A percentile compares a stretch with the other conserved stretches of the same genome.
Evolutionary conservation across 1,140 invertebrate genomes (phyloP).

Genomic region (Lamellibrachia luymesi): DNA sequence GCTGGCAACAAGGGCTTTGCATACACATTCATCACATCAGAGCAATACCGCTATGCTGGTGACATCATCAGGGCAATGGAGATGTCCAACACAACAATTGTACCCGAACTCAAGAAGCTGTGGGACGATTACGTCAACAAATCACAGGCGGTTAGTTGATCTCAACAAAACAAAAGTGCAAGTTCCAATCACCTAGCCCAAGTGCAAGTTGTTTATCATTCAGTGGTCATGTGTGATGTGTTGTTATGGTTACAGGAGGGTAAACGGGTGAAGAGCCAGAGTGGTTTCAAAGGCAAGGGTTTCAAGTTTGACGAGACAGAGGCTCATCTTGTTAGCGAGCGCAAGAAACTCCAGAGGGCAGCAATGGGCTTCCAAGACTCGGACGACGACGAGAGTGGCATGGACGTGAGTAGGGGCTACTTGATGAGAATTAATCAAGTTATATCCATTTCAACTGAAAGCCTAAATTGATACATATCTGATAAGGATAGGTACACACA

Average conservation of each 20-base stretch:
- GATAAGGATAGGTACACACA: too few species aligned
- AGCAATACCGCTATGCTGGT: conserved; percentile 89
- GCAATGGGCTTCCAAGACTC: conserved; percentile 92
- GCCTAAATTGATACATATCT: too few species aligned
- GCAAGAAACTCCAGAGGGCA: conserved; percentile 95
- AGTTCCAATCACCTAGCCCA: too few species aligned
- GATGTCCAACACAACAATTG: conserved; percentile 73
- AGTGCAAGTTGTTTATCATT: too few species aligned
- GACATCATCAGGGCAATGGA: conserved; percentile 91
- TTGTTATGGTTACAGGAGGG: conserved; percentile 61
- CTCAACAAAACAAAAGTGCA: not conserved
- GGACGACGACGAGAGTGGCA: conserved; percentile 96
- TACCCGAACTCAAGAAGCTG: conserved; percentile 73
- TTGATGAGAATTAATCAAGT: not conserved
- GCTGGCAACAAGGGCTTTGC: conserved; percentile 96
- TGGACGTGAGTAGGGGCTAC: conserved; percentile 63
- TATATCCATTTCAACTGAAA: too few species aligned
- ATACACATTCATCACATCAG: conserved; percentile 94
- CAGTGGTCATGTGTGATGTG: not conserved
- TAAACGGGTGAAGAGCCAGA: conserved; percentile 87
- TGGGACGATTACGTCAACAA: conserved; percentile 87
- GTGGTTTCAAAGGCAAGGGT: conserved; percentile 93
- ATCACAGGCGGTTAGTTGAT: conserved; percentile 76
- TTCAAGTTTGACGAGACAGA: conserved; percentile 99
- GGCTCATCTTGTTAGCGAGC: conserved; percentile 86